These are phyloP conservation scores for Apodemus speciosus DNA, from an alignment of 2,113 vertebrate genomes.

Conservation along the genomic window DNA sequence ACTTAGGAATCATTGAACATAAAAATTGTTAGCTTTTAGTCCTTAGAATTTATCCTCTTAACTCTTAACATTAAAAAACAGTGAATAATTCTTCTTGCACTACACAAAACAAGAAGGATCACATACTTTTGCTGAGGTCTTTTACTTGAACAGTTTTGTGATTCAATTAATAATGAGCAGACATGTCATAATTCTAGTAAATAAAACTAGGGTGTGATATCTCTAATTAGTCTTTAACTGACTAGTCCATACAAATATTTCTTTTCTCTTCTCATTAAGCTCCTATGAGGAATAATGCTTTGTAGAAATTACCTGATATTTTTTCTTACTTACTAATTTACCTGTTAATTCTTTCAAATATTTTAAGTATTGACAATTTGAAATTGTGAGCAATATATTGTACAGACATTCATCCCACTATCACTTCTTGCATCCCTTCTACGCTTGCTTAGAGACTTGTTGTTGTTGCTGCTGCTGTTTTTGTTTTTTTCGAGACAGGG, in stretches of 20 bases:
- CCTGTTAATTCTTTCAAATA: too few relatives aligned
- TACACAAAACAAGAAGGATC: not conserved
- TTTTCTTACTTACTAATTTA: too few relatives aligned
- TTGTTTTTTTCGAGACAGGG: too few relatives aligned
- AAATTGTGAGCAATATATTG: not conserved
- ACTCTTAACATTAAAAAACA: not conserved
- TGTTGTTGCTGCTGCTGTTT: too few relatives aligned
- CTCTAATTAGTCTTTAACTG: not conserved
- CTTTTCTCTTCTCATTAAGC: rapidly evolving
- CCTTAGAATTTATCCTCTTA: not conserved
- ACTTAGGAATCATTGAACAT: not conserved
- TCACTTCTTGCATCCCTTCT: too few relatives aligned
- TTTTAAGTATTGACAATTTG: not conserved
- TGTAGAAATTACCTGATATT: not conserved
- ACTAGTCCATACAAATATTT: not conserved
- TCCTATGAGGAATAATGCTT: not conserved
- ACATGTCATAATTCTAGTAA: not conserved
- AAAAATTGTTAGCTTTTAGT: not conserved
- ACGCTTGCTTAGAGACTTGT: not conserved
- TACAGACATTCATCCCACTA: too few relatives aligned
- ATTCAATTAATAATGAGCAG: not conserved
- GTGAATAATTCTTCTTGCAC: not conserved
- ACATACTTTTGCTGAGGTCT: not conserved
- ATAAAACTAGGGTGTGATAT: not conserved
- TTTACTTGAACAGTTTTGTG: not conserved